Base-by-base conservation (phyloP, 2,888 invertebrate species). In the Sesamia inferens region DNA sequence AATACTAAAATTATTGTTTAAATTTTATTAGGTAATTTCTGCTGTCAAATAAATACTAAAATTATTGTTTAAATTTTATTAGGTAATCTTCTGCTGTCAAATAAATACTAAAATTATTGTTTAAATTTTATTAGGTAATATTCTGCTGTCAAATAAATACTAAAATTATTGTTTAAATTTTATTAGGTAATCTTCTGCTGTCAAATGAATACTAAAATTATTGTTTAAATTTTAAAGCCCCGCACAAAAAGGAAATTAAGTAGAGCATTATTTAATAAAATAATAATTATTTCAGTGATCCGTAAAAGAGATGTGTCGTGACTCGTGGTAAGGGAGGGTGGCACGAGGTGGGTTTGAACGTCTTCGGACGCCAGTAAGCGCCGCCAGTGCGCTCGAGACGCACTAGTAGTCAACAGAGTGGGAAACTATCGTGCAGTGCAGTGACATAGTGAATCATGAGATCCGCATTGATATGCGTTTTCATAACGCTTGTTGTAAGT, bases 401-500 rank as follows among this genome's bases (percentile, higher is more conserved):
- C 92, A 93, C 94, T 91, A 91, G 68, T 58, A 57, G 65, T 42
- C 59, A 57, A 67, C 72, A 78, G 67, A 85, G 79, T 84, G 82
- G 68, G 82, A 70, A 78, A 78, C 76, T 83, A 73, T 82, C 81
- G 90, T 90, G 89, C 85, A 90, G 93, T 92, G 92, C 82, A 82
- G 88, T 90, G 90, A 75, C 39, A 82, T 79, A 89, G 92, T 93
- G 94, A 84, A 94, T 92, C 85, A 96, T 96, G 96, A 91, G 92
- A 93, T 90, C 93, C 89, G 93, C 92, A 80, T 86, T 94, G 82
- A 82, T 93, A 85, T 94, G 93, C 92, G 92, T 94, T 90, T 92
- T 95, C 90, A 90, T 94, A 85, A 90, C 93, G 87, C 88, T 90
- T 68, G 79, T 95, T 88, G 96, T 96, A 79, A 96, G 96, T 95